Percentiles rank a stretch among this genome's conserved stretches.
These are phyloP conservation scores for Charaxes varanes DNA, from an alignment of 1,140 invertebrate genomes.

Conservation along the genomic window DNA sequence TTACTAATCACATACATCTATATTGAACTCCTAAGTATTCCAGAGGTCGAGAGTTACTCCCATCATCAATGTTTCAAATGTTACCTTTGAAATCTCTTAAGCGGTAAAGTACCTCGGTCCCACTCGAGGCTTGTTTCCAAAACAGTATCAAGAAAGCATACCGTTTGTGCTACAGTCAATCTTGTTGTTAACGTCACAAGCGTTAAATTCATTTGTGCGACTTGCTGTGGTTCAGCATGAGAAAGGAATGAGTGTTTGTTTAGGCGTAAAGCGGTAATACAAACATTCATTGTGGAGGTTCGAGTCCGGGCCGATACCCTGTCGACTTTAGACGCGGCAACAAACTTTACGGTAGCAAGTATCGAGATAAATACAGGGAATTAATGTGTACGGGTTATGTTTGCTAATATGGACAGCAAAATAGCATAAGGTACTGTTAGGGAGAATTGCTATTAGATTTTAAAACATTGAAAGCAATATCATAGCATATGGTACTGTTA, in stretches of 20 bases:
- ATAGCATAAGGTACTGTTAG: too few species aligned
- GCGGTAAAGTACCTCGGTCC: slow-evolving; percentile 5
- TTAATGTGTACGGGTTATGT: too few species aligned
- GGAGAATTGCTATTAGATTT: too few species aligned
- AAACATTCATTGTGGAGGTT: slow-evolving; percentile 32
- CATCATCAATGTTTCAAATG: neutral
- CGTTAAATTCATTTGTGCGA: slow-evolving; percentile 6
- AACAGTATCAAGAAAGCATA: neutral
- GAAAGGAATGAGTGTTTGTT: slow-evolving; percentile 35
- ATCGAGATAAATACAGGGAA: slow-evolving; percentile 1
- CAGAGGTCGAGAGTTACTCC: neutral
- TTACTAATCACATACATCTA: too few species aligned
- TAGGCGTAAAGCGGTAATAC: slow-evolving; percentile 30
- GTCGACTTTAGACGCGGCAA: slow-evolving; percentile 26
- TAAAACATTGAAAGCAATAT: too few species aligned
- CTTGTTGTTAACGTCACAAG: slow-evolving; percentile 8
- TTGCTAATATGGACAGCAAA: too few species aligned
- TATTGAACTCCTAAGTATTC: too few species aligned
- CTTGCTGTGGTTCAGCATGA: neutral
- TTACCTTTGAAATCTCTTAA: slow-evolving; percentile 9
- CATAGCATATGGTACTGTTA: too few species aligned
- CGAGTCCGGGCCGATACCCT: slow-evolving; percentile 33
- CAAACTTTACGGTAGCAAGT: slow-evolving; percentile 25
- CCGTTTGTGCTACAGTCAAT: slow-evolving; percentile 5
- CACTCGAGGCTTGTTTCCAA: slow-evolving; percentile 6